phyloP scores from a whole-genome alignment of 2,888 invertebrate genomes.

The Clistopyga incitator region DNA sequence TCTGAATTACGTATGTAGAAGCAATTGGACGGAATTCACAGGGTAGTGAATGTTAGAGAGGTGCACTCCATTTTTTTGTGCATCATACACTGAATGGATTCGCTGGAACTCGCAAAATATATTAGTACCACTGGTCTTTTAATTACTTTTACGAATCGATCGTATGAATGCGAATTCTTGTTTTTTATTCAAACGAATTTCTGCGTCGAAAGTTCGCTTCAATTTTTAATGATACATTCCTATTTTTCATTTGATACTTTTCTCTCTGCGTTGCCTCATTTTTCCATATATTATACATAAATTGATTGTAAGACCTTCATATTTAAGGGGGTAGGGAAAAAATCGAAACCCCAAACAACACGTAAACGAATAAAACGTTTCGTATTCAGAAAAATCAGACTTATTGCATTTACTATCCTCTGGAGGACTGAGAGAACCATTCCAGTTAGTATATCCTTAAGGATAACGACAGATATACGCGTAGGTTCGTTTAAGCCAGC shows the following conservation, averaged over 20 bases:
- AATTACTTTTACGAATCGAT: not conserved
- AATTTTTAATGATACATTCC: not conserved
- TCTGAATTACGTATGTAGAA: not conserved
- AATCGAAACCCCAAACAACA: not conserved
- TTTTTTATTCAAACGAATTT: not conserved
- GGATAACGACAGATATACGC: not conserved
- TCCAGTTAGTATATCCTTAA: conserved; percentile 36
- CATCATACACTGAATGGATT: not conserved
- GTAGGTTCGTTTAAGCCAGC: conserved; percentile 15
- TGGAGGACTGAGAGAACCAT: conserved; percentile 26
- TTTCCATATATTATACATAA: not conserved
- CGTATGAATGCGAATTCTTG: not conserved
- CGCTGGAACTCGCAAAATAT: not conserved
- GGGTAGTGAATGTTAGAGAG: not conserved
- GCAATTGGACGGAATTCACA: not conserved
- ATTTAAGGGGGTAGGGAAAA: not conserved
- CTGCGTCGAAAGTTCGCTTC: not conserved
- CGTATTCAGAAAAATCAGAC: conserved; percentile 48
- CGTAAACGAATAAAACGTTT: conserved; percentile 16
- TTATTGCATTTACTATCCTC: conserved; percentile 49
- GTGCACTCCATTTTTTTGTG: not conserved
- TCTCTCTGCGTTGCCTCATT: not conserved
- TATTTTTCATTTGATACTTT: not conserved
- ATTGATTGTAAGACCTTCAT: not conserved
- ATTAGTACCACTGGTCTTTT: not conserved